Percentiles rank a stretch among this genome's conserved stretches.
Evolutionary conservation across 1,140 invertebrate species (phyloP).

Genomic region (Dermatophagoides farinae): DNA sequence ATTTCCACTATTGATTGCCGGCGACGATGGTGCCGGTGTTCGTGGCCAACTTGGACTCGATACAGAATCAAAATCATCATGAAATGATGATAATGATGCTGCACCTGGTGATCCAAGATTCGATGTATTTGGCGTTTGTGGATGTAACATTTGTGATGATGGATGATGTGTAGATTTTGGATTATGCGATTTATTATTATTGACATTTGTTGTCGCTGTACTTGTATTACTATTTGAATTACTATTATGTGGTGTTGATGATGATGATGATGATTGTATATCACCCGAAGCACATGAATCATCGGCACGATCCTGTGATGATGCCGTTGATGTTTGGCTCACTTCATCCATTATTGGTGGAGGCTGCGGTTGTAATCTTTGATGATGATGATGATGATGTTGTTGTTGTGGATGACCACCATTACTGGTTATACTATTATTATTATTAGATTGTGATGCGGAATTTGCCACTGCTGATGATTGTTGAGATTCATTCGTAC

Average conservation of each 20-base stretch:
- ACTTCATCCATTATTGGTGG: conserved; percentile 21
- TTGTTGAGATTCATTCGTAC: neutral
- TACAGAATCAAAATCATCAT: conserved; percentile 72
- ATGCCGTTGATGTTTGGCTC: conserved; percentile 21
- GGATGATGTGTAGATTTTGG: neutral
- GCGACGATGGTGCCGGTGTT: conserved; percentile 52
- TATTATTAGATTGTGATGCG: too few species aligned
- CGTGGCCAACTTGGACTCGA: conserved; percentile 50
- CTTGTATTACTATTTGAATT: neutral
- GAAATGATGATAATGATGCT: conserved; percentile 47
- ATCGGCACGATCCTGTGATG: conserved; percentile 17
- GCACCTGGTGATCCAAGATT: conserved; percentile 52
- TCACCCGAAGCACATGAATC: conserved; percentile 16
- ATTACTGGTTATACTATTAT: conserved; percentile 19
- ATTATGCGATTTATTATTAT: neutral
- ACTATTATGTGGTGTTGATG: neutral
- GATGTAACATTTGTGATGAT: conserved; percentile 29
- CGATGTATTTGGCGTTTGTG: conserved; percentile 40
- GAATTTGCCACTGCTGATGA: neutral
- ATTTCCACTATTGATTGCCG: conserved; percentile 30
- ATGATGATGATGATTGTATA: neutral
- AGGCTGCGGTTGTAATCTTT: conserved; percentile 17
- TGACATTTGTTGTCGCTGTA: neutral
- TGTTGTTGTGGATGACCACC: conserved; percentile 25
- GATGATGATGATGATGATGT: conserved; percentile 22